These are phyloP conservation scores for western clawed frog (Xenopus tropicalis) DNA, from an alignment of 2,113 vertebrate genomes.

Conservation along the genomic window DNA sequence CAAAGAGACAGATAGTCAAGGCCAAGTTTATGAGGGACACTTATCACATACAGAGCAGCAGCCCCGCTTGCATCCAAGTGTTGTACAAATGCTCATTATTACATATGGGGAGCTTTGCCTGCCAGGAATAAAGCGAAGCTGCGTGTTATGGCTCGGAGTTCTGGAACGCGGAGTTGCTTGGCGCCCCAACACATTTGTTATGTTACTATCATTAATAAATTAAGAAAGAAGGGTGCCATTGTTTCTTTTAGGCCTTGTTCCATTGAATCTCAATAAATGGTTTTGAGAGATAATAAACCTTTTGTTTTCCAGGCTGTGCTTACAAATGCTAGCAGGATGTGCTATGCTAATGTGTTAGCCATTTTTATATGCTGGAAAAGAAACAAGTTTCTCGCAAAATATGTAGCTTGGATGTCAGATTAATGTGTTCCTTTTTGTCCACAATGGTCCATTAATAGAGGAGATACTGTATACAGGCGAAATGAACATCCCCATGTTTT, in stretches of 20 bases:
- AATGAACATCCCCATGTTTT: no score
- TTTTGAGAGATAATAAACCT: neutral
- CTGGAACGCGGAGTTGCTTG: neutral
- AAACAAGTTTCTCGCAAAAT: neutral
- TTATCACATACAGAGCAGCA: no score
- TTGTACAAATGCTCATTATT: neutral
- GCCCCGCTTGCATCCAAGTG: no score
- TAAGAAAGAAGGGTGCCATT: conserved; percentile 22
- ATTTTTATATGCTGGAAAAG: neutral
- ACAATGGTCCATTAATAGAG: no score
- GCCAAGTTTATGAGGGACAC: no score
- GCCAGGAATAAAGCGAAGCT: conserved; percentile 17
- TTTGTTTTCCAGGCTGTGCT: neutral
- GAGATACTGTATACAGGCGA: no score
- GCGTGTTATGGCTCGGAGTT: neutral
- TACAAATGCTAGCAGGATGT: neutral
- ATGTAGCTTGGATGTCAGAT: neutral
- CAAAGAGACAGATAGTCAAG: no score
- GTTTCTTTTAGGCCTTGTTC: conserved; percentile 18
- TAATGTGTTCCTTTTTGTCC: no score
- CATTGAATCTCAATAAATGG: neutral
- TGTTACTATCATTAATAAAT: conserved; percentile 27
- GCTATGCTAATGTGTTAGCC: neutral
- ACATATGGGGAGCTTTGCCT: conserved; percentile 9
- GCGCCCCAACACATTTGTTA: conserved; percentile 5